A percentile compares a stretch with the other conserved stretches of the same genome.
phyloP scores from a whole-genome alignment of 1,140 invertebrate genomes.

The Trinorchestia longiramus region DNA sequence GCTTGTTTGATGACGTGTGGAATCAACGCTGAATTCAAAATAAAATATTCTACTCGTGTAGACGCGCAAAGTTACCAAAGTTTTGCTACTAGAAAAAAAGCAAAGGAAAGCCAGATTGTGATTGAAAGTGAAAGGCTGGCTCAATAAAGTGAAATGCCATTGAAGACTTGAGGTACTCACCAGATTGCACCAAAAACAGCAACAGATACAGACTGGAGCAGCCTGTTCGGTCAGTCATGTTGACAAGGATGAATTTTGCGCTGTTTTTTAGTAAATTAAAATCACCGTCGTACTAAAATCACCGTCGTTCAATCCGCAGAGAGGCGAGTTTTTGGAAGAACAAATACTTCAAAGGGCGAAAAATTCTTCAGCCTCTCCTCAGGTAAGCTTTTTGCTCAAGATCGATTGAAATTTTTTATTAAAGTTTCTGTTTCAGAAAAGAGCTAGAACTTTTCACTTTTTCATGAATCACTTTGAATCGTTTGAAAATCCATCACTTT shows the following conservation, averaged over 20 bases:
- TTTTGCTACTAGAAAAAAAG: too few species aligned
- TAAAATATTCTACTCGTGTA: too few species aligned
- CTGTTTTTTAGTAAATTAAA: neutral
- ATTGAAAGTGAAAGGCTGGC: too few species aligned
- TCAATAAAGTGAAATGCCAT: too few species aligned
- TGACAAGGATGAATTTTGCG: neutral
- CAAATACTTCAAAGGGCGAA: neutral
- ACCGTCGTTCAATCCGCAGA: neutral
- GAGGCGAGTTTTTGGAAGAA: neutral
- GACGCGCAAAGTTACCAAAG: too few species aligned
- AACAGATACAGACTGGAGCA: neutral
- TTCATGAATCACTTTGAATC: neutral
- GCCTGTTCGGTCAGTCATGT: neutral
- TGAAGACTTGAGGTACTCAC: neutral
- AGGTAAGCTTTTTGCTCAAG: neutral
- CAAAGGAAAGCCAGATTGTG: too few species aligned
- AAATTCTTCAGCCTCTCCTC: neutral
- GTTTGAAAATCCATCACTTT: neutral
- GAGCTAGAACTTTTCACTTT: neutral
- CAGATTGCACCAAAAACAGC: neutral
- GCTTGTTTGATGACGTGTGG: too few species aligned
- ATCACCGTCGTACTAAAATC: neutral
- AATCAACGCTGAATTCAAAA: too few species aligned
- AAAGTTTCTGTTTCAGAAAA: neutral
- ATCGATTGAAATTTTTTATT: neutral